Evolutionary conservation across 2,797 vertebrate species (phyloP), one percentile per base, ranked within the genome.

Genomic region (Crenuchus spilurus): DNA sequence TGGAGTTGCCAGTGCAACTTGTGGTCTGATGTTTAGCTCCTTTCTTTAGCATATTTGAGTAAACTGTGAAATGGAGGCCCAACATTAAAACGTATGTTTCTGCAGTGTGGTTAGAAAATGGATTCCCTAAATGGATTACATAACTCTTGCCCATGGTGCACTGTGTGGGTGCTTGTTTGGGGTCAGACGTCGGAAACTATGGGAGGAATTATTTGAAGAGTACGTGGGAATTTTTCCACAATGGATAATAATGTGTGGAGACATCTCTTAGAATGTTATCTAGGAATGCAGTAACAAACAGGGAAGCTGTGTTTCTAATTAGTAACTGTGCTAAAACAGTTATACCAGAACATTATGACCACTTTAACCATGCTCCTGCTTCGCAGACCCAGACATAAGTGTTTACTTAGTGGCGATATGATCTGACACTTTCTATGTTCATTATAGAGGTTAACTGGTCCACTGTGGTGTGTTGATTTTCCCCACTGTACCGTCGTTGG

Each of bases 51-150:
- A 30, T 46, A 64, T 64, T 8, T 11, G 37, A 31, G 20, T 42
- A 37, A 58, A 35, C 41, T n/a, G 66, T 63, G 18, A 41, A 37
- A 48, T 26, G 16, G 44, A 30, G 6, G 7, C 60, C 26, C 31
- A 24, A n/a, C 7, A 67, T 63, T 66, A 74, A 70, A 63, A 42
- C 14, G 14, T 24, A 44, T 37, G 39, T 64, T 71, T 78, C 52
- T 37, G 26, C 71, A 74, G 22, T 72, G 65, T 39, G 66, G 54
- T 63, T 41, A 42, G 63, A 81, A 82, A 80, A 79, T 69, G 69
- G 71, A 44, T 76, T 74, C 41, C 30, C 58, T 75, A 63, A 65
- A 67, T 41, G 60, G 77, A 68, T 83, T 85, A 69, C 26, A 44
- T 78, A 76, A 83, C 78, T 42, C 39, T 11, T 18, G 33, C 52